Evolutionary conservation across 2,888 invertebrate genomes (phyloP).

Genomic region (Drosophila bunnanda): DNA sequence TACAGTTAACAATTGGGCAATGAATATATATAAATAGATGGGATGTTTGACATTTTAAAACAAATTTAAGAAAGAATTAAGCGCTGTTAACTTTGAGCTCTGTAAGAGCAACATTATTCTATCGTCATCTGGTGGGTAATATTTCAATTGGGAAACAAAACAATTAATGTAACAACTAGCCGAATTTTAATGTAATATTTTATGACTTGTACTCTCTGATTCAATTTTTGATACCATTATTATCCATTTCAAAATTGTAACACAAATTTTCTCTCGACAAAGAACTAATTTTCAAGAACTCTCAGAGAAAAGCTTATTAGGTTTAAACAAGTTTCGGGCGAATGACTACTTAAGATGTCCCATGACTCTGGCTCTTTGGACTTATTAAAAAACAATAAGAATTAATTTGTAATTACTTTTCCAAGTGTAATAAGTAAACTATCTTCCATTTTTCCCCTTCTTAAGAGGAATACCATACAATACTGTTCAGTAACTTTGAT

Average conservation of each 20-base stretch:
- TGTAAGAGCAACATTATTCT: neutral
- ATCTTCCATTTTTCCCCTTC: neutral
- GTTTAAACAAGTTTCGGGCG: constrained; percentile 3
- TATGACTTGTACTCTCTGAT: neutral
- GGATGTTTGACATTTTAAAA: neutral
- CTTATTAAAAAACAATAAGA: neutral
- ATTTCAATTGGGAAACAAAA: neutral
- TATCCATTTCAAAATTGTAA: neutral
- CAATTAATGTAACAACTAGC: neutral
- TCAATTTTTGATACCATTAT: too few relatives aligned
- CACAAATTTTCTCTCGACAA: neutral
- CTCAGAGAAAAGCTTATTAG: neutral
- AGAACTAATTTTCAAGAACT: neutral
- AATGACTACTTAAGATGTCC: neutral
- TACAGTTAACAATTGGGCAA: neutral
- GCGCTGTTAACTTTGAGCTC: neutral
- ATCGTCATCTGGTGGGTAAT: neutral
- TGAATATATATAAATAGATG: neutral
- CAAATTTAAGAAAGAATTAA: neutral
- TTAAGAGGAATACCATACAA: neutral
- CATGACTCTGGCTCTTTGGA: neutral
- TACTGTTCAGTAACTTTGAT: constrained; percentile 7
- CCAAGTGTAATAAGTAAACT: neutral
- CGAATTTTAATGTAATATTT: neutral
- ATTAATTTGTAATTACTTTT: neutral